Evolutionary conservation across 2,888 invertebrate genomes (phyloP), one percentile per base, ranked within the genome.

Genomic region (Athetis lepigone): DNA sequence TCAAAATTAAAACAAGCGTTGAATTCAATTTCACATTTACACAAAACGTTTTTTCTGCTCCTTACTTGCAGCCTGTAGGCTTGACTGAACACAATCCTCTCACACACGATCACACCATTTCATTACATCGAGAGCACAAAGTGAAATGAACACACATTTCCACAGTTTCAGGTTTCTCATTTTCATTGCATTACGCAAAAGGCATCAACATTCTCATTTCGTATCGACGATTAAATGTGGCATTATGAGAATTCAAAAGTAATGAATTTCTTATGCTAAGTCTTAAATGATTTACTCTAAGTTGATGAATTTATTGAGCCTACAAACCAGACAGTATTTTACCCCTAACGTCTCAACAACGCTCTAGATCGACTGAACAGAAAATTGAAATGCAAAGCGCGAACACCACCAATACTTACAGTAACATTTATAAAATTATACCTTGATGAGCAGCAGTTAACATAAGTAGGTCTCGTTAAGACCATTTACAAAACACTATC

Each of bases 401-500:
- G n/a, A 56, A 4, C 25, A 16, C 43, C 25, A 45, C n/a, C 46
- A 45, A 23, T 23, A 36, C 40, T 54, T 51, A 16, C 46, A 39
- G 39, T 45, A 50, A 65, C 55, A 65, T 75, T 72, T 55, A 67
- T 43, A 62, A 63, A 70, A 72, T 70, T 55, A 70, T 60, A 69
- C 56, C 57, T 47, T 47, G 36, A 72, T 59, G 56, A 66, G 50
- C 49, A 64, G 56, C 52, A 59, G 42, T 57, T 56, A 33, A 33
- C 8, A 39, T 54, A 61, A 59, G 49, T 54, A 59, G 51, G 43
- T 64, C 67, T 36, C 19, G 75, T 60, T 65, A 57, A 46, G 40
- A 40, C 19, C 49, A 71, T 75, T 75, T 63, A 68, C 59, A 46
- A 60, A 68, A 65, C 64, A 29, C 59, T 50, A 60, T 57, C 56